Percentiles rank a stretch among this genome's conserved stretches.
These are phyloP conservation scores for Pterobdella sp. DNA, from an alignment of 2,888 invertebrate species.

Conservation along the genomic window DNA sequence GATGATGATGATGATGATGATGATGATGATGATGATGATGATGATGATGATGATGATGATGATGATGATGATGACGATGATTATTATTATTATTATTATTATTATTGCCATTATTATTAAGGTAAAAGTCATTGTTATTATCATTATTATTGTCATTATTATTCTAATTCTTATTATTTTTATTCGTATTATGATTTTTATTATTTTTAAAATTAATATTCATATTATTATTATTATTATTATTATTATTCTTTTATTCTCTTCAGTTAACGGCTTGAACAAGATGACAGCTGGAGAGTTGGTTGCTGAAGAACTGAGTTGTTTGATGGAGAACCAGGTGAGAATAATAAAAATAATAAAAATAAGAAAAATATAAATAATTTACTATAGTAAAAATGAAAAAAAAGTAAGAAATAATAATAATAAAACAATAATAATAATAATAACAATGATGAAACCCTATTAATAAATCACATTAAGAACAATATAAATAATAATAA, in stretches of 20 bases:
- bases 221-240: not conserved
- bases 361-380: not conserved
- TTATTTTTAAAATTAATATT: not conserved
- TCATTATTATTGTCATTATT: not conserved
- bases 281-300: constrained; percentile 32
- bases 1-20: constrained; percentile 24
- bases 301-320: constrained; percentile 34
- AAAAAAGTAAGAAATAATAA: not conserved
- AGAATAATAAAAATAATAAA: not conserved
- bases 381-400: not conserved
- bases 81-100: not conserved
- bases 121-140: not conserved
- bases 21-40: constrained; percentile 24
- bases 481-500: not conserved
- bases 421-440: not conserved
- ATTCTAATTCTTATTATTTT: not conserved
- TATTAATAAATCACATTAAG: not conserved
- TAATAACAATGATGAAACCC: not conserved
- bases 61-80: not conserved
- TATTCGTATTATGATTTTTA: not conserved
- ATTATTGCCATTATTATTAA: not conserved
- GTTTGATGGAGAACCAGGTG: constrained; percentile 26
- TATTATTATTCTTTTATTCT: not conserved
- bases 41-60: constrained; percentile 20
- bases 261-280: constrained; percentile 26